phyloP scores from a whole-genome alignment of 1,140 invertebrate species.

The Zaprionus kolodkinae region DNA sequence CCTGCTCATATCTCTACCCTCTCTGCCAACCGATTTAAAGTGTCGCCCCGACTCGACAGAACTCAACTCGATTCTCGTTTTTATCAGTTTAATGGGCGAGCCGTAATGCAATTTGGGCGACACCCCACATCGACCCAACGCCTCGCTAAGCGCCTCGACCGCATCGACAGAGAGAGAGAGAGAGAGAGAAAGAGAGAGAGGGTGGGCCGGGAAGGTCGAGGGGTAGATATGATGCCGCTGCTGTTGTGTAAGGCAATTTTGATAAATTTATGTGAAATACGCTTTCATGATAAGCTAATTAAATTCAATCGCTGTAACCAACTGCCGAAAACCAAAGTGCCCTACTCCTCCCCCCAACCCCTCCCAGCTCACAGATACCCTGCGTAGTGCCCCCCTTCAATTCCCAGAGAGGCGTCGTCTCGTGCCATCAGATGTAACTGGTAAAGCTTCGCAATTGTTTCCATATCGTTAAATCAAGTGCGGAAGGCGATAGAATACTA shows the following conservation, averaged over 20 bases:
- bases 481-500: neutral
- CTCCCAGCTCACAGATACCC: neutral
- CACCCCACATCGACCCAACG: slow-evolving; percentile 13
- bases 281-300: slow-evolving; percentile 83
- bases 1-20: slow-evolving; percentile 23
- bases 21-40: slow-evolving; percentile 71
- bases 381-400: neutral
- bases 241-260: slow-evolving; percentile 78
- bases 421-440: slow-evolving; percentile 23
- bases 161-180: slow-evolving; percentile 5
- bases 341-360: neutral
- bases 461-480: slow-evolving; percentile 60
- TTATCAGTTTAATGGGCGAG: slow-evolving; percentile 80
- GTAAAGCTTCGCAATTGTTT: slow-evolving; percentile 69
- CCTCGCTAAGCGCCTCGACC: slow-evolving; percentile 5
- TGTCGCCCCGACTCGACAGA: slow-evolving; percentile 59
- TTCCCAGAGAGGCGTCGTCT: slow-evolving; percentile 1
- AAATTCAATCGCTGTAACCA: slow-evolving; percentile 81
- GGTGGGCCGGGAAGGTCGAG: neutral
- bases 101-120: slow-evolving; percentile 75
- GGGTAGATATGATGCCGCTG: slow-evolving; percentile 41
- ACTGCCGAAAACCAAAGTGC: slow-evolving; percentile 72
- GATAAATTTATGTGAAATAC: slow-evolving; percentile 83
- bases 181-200: neutral
- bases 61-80: slow-evolving; percentile 63